Percentiles rank a stretch among this genome's conserved stretches.
phyloP scores from a whole-genome alignment of 2,888 invertebrate genomes.

The Gordius sp. region DNA sequence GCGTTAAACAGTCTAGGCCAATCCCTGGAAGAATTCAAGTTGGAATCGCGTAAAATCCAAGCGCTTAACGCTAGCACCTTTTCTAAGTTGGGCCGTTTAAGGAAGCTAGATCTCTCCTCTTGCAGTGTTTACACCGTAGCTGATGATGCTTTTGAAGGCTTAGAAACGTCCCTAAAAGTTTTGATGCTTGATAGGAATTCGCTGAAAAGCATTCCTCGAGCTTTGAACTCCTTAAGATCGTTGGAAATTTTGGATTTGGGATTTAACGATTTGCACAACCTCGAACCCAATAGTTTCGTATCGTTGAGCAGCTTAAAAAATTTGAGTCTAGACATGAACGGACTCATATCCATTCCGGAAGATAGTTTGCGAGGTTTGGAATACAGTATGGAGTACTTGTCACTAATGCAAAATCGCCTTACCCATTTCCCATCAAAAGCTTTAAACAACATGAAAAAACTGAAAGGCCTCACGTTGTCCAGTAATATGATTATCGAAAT shows the following conservation, averaged over 20 bases:
- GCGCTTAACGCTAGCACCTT: neutral
- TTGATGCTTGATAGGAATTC: constrained; percentile 2
- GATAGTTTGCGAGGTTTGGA: neutral
- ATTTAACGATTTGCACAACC: constrained; percentile 2
- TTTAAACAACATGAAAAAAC: constrained; percentile 40
- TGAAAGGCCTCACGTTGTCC: constrained; percentile 40
- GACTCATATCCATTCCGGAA: neutral
- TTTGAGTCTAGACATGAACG: constrained; percentile 15
- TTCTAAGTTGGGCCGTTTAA: neutral
- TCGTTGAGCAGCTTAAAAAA: neutral
- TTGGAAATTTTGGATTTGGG: constrained; percentile 40
- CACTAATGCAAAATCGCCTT: constrained; percentile 31
- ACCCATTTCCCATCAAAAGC: constrained; percentile 24
- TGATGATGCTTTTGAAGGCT: constrained; percentile 7
- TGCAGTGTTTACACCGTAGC: neutral
- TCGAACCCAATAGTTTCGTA: neutral
- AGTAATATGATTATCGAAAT: constrained; percentile 34
- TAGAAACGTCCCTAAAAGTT: neutral
- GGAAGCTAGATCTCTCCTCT: constrained; percentile 11
- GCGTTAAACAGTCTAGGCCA: neutral
- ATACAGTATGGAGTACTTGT: constrained; percentile 36
- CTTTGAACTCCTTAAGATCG: constrained; percentile 29
- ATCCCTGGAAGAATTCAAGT: neutral
- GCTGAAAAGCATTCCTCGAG: neutral
- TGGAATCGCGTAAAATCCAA: constrained; percentile 14